Base-by-base conservation (phyloP, 2,797 vertebrate genomes). In the Xenentodon cancila region DNA sequence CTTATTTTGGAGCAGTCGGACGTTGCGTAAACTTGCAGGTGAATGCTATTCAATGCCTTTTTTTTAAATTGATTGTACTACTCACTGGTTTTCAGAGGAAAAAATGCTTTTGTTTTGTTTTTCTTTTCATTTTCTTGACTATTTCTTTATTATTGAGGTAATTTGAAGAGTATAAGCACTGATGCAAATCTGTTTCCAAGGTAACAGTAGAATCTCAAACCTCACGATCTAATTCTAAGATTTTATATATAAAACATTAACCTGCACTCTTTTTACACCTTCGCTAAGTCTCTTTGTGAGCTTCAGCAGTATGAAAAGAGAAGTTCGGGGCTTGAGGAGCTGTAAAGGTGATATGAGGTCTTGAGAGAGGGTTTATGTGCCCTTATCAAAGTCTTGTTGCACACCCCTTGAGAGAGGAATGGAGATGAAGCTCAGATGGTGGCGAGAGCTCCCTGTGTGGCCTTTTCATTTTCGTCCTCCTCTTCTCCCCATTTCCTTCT, bases 341-440 rank as follows among this genome's bases (percentile, higher is more conserved):
- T 59, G 52, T 51, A 53, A 63, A 68, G 79, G 60, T 65, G 54
- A 77, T 53, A 50, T 16, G 8, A 67, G 54, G 60, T 75, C 71
- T 52, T 59, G 71, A 75, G 72, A 64, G 75, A 22, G 64, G 34
- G 54, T 82, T 71, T 17, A 43, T 56, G 67, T 79, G 79, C 71
- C 85, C 86, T 90, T 86, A 83, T 90, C 86, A 87, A 88, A 89
- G 69, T 75, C 64, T 65, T 64, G 77, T 76, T 43, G 20, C 44
- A 43, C 54, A 81, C 66, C 71, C 52, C 15, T 55, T 19, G 49
- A 68, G 78, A 72, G 75, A 53, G 52, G 44, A 12, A 46, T n/a
- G 34, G 37, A 70, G 60, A 83, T 75, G 73, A 83, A 79, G 52
- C 75, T 78, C 56, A 59, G 57, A 82, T 62, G 64, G 45, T 73